Evolutionary conservation across 2,797 vertebrate genomes (phyloP), one percentile per base, ranked within the genome.

Genomic region (Microctenopoma steveboyesi): DNA sequence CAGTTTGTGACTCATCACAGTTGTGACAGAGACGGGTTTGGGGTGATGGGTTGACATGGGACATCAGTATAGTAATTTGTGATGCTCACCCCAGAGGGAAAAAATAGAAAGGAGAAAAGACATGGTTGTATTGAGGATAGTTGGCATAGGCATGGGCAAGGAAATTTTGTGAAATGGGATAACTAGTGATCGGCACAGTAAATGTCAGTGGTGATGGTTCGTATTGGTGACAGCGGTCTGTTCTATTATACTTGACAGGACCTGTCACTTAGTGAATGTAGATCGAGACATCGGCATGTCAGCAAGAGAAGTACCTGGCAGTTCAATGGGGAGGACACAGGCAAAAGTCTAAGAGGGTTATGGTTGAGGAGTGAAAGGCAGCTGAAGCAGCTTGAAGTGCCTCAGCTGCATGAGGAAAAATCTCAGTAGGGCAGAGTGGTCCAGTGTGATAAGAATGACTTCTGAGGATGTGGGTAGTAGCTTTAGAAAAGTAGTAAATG

Each of bases 241-340:
- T 54, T 85, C 70, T 59, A 78, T 81, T 86, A 72, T 47, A 77
- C 43, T 39, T 70, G 85, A 88, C 79, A 69, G 81, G 63, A 74
- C 77, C 69, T 88, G 77, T 72, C 78, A 83, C 73, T 74, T 77
- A 71, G 66, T 74, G 35, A 74, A 43, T 47, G 69, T 30, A 74
- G 43, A 74, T 64, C 62, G 16, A 35, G 72, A 74, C 55, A 78
- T 74, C 53, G 45, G 66, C 6, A 4, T 77, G 74, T 79, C 78
- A 84, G 77, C 73, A 57, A 55, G 66, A 81, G n/a, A 56, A 61
- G 57, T 25, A 75, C 46, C 75, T 78, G 79, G 62, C 71, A 78
- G 45, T 69, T 77, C 47, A 55, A 56, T 45, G 61, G 18, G 1
- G n/a, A 77, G 69, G 71, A 78, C 75, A 81, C 46, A 51, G 47